Conservation (phyloP, 2,113 vertebrate species). For the Taurulus bubalis region DNA sequence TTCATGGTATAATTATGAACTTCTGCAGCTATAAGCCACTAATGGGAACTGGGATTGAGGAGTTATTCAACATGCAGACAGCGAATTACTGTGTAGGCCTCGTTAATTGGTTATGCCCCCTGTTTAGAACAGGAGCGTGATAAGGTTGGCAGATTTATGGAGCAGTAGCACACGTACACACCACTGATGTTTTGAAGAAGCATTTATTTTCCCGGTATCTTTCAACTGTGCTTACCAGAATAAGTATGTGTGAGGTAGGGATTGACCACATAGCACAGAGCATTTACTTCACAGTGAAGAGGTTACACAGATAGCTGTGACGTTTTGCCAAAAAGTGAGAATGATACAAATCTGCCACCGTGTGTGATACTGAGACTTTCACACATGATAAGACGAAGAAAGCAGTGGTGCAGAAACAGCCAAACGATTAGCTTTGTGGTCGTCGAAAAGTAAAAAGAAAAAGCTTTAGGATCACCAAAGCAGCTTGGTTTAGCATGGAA, state of each 20-base stretch:
- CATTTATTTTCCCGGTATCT: background rate
- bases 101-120: conserved; percentile 77
- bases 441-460: conserved; percentile 19
- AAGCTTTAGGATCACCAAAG: conserved; percentile 68
- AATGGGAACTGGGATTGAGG: conserved; percentile 77
- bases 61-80: conserved; percentile 78
- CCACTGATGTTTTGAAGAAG: conserved; percentile 34
- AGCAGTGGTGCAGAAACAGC: conserved; percentile 59
- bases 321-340: conserved; percentile 1
- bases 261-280: background rate
- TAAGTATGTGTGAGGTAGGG: conserved; percentile 7
- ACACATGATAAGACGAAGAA: conserved; percentile 52
- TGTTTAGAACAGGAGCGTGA: conserved; percentile 62
- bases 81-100: conserved; percentile 78
- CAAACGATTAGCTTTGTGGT: conserved; percentile 71
- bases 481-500: conserved; percentile 79
- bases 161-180: conserved; percentile 38
- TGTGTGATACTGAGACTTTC: conserved; percentile 44
- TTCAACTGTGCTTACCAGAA: conserved; percentile 39
- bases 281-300: background rate
- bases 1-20: conserved; percentile 81
- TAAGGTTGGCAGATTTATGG: conserved; percentile 72
- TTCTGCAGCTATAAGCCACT: conserved; percentile 75
- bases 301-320: background rate
- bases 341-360: conserved; percentile 16